Base-by-base conservation (phyloP, 2,113 vertebrate species). In the Pedionomus torquatus region DNA sequence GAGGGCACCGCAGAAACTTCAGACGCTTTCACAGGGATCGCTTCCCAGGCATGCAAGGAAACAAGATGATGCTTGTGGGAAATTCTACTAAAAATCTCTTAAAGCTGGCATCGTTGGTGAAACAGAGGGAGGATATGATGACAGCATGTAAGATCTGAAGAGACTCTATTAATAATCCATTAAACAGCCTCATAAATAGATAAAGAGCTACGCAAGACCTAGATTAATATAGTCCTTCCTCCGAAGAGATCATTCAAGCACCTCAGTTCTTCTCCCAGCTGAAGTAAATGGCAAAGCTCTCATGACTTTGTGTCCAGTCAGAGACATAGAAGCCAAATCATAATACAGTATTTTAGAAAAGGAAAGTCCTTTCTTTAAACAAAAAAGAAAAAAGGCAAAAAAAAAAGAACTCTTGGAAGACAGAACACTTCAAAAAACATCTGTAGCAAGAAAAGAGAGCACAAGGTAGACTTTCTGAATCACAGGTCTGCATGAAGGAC, bases 141-240 rank as follows among this genome's bases (percentile, higher is more conserved):
- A 58, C 89, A 95, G 69, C 13, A 44, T 39, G 30, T 26, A 95
- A 95, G 83, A 93, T 75, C 68, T 91, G 76, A 92, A 78, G 71
- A 78, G 64, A 78, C 26, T 75, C 88, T 48, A 94, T 94, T 94
- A 97, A 96, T 92, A 90, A 93, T 93, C 88, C 69, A 94, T 96
- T 94, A 94, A 68, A 90, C 51, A 92, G 60, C 20, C 57, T 81
- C 48, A 75, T 93, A 90, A 94, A 94, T 92, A 51, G 5, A 81
- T 48, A 61, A 80, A 90, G 52, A 86, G 17, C 39, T 68, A 52
- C 4, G 13, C 48, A 90, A 95, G 48, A 71, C 51, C 90, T 71
- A 89, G 69, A 92, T 96, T 86, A 93, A 93, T 87, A 74, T 26
- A 87, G 83, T 75, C 23, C 33, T 93, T 92, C 35, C 52, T 87